These are phyloP conservation scores for Odontamblyopus lacepedii DNA, from an alignment of 2,797 vertebrate species.

Conservation along the genomic window DNA sequence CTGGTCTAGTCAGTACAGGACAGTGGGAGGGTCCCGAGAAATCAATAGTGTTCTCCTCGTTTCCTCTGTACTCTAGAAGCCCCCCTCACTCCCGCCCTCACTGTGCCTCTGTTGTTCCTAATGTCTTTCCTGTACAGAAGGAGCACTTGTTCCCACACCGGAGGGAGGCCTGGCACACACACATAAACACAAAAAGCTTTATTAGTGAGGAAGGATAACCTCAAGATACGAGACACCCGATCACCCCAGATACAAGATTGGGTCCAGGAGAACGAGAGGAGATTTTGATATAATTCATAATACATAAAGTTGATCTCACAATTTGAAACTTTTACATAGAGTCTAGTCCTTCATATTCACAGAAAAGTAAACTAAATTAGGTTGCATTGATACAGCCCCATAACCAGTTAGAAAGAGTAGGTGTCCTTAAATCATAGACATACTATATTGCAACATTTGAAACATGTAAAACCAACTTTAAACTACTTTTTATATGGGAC, in stretches of 20 bases:
- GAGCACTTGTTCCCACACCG: conserved; percentile 58
- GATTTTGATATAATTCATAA: no score
- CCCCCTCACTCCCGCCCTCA: conserved; percentile 14
- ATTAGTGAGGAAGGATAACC: no score
- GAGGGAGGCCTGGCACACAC: conserved; percentile 28
- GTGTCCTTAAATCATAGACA: no score
- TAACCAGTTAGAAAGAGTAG: no score
- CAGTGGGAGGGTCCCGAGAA: conserved; percentile 47
- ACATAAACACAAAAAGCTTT: conserved; percentile 14
- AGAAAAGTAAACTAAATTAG: not conserved
- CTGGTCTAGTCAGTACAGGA: conserved; percentile 4
- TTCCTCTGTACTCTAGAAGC: conserved; percentile 74
- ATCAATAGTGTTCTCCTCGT: conserved; percentile 70
- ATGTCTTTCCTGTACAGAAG: conserved; percentile 62
- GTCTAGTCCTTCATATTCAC: not conserved
- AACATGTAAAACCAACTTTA: not conserved
- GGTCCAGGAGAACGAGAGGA: no score
- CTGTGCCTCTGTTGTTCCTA: conserved; percentile 44
- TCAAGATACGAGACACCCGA: not conserved
- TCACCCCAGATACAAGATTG: no score
- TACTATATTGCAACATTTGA: no score
- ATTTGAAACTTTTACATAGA: not conserved
- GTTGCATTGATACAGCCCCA: not conserved
- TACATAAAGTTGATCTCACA: no score
- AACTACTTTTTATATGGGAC: not conserved